Evolutionary conservation across 2,113 vertebrate genomes (phyloP), one percentile per base, ranked within the genome.

Genomic region (Piliocolobus tephrosceles): DNA sequence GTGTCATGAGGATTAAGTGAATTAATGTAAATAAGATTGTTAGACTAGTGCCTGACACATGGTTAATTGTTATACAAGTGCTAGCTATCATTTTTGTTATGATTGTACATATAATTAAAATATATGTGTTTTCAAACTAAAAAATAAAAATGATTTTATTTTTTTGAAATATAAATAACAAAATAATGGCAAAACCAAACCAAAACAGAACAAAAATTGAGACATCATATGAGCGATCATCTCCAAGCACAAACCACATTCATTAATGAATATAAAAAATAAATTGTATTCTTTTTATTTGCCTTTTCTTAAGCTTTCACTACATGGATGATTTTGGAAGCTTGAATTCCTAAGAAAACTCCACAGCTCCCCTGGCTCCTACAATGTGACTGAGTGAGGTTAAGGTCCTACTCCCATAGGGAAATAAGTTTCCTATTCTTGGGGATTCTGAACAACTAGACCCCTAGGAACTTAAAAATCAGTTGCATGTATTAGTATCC

Each of bases 81-180:
- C 10, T 68, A 79, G 35, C 22, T 84, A 73, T 70, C 47, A 73
- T 45, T 88, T 35, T 10, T 70, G 3, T 82, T 91, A 6, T 78
- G 52, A 66, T 94, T 16, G 75, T 45, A 17, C 35, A 17, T 16
- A 58, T 58, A 72, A 13, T 82, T 90, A 32, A 58, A 64, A 40
- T 78, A 94, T 64, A 22, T 35, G 64, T 72, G 32, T 85, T 32
- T 32, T 32, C 12, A 64, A 64, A 13, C 12, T 64, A 64, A 32
- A 64, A 97, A 95, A 68, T 87, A 92, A 94, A 95, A 95, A 96
- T 90, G 55, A 8, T 12, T 76, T 96, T 98, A 61, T 30, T 64
- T 14, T 64, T 64, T 64, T 6, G 25, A 64, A 97, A 98, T 87
- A 96, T 96, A 97, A 97, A 94, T 96, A 97, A 97, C 38, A 94